These are phyloP conservation scores for Vanessa atalanta DNA, from an alignment of 1,140 invertebrate genomes.

Conservation along the genomic window DNA sequence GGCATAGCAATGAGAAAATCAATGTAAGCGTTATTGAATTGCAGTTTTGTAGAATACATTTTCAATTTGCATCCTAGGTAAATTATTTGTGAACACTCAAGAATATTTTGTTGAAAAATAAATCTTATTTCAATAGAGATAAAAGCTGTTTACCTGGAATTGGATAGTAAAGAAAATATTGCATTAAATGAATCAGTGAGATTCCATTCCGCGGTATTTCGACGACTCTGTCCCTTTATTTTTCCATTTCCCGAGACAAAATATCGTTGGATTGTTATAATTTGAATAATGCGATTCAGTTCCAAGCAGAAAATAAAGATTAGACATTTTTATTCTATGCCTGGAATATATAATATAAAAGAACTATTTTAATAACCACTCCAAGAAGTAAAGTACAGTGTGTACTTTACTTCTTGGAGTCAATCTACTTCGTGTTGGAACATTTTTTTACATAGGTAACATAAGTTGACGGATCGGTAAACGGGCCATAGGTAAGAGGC, in stretches of 20 bases:
- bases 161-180: neutral
- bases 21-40: constrained; percentile 21
- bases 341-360: too few species aligned
- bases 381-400: too few species aligned
- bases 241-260: constrained; percentile 10
- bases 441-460: too few species aligned
- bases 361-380: too few species aligned
- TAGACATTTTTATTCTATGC: constrained; percentile 3
- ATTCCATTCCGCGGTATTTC: constrained; percentile 8
- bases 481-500: too few species aligned
- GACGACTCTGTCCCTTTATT: constrained; percentile 15
- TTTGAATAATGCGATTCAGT: constrained; percentile 10
- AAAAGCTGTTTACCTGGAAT: neutral
- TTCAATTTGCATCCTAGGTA: constrained; percentile 14
- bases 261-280: constrained; percentile 9
- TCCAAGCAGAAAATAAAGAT: constrained; percentile 6
- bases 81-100: neutral
- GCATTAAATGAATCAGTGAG: neutral
- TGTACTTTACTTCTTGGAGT: too few species aligned
- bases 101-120: neutral
- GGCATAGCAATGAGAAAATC: neutral
- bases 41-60: constrained; percentile 15
- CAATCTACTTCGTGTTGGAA: too few species aligned
- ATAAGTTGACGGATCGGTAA: too few species aligned
- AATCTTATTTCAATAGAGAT: neutral